Base-by-base conservation (phyloP, 2,888 invertebrate species). In the Temnothorax unifasciatus region DNA sequence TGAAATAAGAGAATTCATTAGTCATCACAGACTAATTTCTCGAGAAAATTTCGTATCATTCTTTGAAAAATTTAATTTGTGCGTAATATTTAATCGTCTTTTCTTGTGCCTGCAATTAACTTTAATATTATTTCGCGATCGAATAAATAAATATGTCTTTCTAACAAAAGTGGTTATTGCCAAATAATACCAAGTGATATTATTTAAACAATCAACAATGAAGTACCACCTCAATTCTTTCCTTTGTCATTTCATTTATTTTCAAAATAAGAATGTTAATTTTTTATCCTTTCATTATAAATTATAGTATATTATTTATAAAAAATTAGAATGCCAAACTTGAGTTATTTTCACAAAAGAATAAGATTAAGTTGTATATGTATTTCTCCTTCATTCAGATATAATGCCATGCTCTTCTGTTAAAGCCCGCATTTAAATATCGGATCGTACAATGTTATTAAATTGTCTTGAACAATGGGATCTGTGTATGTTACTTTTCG, bases 361-460 rank as follows among this genome's bases (percentile, higher is more conserved):
- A 71, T 38, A 34, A 34, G 34, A 34, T 34, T 34, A 34, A 15
- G n/a, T 6, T 54, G 13, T 54, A 0, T 9, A 38, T n/a, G 34
- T 38, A 21, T 25, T 9, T 25, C 29, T 34, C 38, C 34, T 50
- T 21, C 13, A 25, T 25, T 25, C 15, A 57, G 6, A 1, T 18
- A 38, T 29, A 38, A 25, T 13, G 18, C 8, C 41, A 73, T n/a
- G 29, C 18, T 3, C 6, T 34, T 74, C 57, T 21, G 34, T 29
- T 44, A 44, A 13, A 74, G 8, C n/a, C 13, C n/a, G 13, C 6
- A 74, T 25, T 57, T 75, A 75, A 34, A 47, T 44, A 18, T 74
- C 52, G 11, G 8, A n/a, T 52, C 15, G 8, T 25, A 34, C 18
- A 47, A 13, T 34, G 18, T 25, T 38, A 52, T 41, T 52, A 21